These are phyloP conservation scores for Apamea crenata DNA, from an alignment of 2,888 invertebrate genomes.

Conservation along the genomic window DNA sequence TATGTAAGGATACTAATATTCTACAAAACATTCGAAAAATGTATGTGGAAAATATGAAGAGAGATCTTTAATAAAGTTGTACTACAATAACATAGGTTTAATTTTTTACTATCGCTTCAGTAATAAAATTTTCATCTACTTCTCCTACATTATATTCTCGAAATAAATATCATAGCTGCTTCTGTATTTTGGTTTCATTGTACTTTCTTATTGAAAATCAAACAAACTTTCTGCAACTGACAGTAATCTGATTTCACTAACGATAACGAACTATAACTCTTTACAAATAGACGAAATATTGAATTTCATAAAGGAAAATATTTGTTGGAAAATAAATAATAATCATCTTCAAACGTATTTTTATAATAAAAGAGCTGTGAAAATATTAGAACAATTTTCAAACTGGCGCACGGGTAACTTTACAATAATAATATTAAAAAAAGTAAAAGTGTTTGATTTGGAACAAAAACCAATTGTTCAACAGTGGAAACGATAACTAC, in stretches of 20 bases:
- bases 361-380: neutral
- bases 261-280: constrained; percentile 23
- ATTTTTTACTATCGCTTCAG: constrained; percentile 3
- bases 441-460: too few relatives aligned
- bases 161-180: constrained; percentile 10
- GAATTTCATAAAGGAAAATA: constrained; percentile 9
- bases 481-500: too few relatives aligned
- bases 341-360: neutral
- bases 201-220: constrained; percentile 5
- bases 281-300: constrained; percentile 29
- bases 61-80: neutral
- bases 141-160: neutral
- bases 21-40: neutral
- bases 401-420: neutral
- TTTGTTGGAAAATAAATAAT: constrained; percentile 10
- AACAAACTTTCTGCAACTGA: constrained; percentile 16
- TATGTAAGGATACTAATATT: too few relatives aligned
- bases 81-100: neutral
- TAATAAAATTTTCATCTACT: neutral
- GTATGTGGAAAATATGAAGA: neutral
- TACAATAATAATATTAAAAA: neutral
- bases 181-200: constrained; percentile 1
- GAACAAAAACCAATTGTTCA: too few relatives aligned
- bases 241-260: constrained; percentile 37
- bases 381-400: neutral